Evolutionary conservation across 1,140 invertebrate genomes (phyloP).

Genomic region (Drosophila quadrilineata): DNA sequence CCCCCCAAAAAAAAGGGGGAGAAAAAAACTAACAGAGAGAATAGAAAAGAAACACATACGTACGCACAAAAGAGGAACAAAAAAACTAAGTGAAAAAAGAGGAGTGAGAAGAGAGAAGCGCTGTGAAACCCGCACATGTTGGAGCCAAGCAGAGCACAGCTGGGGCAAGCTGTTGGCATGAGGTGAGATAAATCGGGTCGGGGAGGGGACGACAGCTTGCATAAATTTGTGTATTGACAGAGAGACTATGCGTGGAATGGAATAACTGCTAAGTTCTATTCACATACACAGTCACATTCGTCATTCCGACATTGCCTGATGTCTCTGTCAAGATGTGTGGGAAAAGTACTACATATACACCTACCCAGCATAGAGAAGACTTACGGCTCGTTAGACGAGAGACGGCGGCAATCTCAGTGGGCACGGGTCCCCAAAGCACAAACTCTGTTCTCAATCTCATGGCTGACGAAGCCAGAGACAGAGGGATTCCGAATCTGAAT

Average conservation of each 20-base stretch:
- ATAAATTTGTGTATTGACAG: constrained; percentile 73
- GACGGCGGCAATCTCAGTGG: constrained; percentile 32
- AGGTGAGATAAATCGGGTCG: not conserved
- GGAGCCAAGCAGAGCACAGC: constrained; percentile 22
- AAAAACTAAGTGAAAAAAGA: not conserved
- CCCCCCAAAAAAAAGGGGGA: not conserved
- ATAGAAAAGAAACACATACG: not conserved
- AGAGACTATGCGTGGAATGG: constrained; percentile 63
- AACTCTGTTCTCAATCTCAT: not conserved
- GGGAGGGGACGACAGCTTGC: constrained; percentile 56
- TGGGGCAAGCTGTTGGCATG: not conserved
- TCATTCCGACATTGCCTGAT: constrained; percentile 52
- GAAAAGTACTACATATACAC: too few relatives aligned
- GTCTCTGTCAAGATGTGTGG: constrained; percentile 61
- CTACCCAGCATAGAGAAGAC: too few relatives aligned
- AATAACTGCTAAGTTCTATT: constrained; percentile 63
- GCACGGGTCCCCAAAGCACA: not conserved
- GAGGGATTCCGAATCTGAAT: not conserved
- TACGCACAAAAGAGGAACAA: constrained; percentile 4
- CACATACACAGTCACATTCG: constrained; percentile 32
- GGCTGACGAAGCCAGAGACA: too few relatives aligned
- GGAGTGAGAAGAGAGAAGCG: constrained; percentile 14
- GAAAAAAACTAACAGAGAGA: not conserved
- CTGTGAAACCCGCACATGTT: constrained; percentile 48
- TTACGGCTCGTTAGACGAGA: constrained; percentile 23